Evolutionary conservation across 64 coral and sea anemone species (phyloP).

Genomic region (Pocillopora verrucosa): DNA sequence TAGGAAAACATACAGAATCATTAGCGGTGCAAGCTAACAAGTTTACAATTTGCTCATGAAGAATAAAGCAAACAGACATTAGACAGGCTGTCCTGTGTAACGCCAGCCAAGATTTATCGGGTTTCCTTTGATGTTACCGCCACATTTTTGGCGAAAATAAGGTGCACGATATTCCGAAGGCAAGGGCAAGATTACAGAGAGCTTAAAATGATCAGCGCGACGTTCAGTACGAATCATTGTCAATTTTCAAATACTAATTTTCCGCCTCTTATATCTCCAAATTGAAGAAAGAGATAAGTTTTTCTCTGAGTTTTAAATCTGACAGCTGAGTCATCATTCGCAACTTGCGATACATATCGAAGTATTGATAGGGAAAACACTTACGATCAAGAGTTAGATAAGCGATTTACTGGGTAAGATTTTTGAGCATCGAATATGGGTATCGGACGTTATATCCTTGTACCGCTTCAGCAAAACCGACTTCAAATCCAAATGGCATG

Average conservation of each 20-base stretch:
- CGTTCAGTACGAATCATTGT: neutral
- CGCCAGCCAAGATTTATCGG: conserved; percentile 14
- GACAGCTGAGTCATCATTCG: conserved; percentile 43
- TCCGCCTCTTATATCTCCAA: neutral
- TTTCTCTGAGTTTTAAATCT: neutral
- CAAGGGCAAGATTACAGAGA: neutral
- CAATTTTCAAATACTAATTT: neutral
- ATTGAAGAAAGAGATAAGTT: conserved; percentile 9
- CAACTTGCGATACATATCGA: conserved; percentile 47
- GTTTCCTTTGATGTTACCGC: conserved; percentile 38
- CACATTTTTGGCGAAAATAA: conserved; percentile 38
- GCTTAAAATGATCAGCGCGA: neutral
- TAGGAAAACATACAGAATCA: conserved; percentile 52
- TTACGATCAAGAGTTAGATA: conserved; percentile 48
- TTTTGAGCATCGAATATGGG: neutral
- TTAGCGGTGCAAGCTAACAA: conserved; percentile 44
- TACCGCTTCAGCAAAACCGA: neutral
- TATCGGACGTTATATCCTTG: neutral
- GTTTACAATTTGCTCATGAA: conserved; percentile 53
- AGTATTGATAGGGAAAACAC: conserved; percentile 49
- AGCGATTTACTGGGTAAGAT: conserved; percentile 27
- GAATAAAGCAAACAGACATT: conserved; percentile 43
- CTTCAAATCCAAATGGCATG: neutral
- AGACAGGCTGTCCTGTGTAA: conserved; percentile 30
- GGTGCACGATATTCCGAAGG: neutral